These are phyloP conservation scores for Thymelicus lineola DNA, from an alignment of 2,888 invertebrate species.

Conservation along the genomic window DNA sequence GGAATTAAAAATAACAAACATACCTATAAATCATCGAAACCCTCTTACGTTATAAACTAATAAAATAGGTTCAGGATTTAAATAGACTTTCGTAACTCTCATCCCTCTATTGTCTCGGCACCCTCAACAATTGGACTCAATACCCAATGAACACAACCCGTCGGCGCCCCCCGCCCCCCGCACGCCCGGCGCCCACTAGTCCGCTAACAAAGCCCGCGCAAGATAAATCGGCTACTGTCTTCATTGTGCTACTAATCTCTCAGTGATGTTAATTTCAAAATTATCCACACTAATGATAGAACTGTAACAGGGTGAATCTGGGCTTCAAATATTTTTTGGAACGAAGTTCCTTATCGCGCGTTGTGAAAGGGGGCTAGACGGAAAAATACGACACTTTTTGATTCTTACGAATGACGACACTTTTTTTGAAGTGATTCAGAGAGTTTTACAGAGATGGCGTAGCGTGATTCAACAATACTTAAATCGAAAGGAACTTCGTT, in stretches of 20 bases:
- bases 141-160: slow-evolving; percentile 23
- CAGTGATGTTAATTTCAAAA: slow-evolving; percentile 39
- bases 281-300: neutral
- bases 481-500: too few relatives aligned
- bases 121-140: slow-evolving; percentile 34
- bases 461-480: too few relatives aligned
- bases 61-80: slow-evolving; percentile 17
- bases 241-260: slow-evolving; percentile 39
- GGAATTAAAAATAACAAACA: neutral
- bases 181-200: neutral
- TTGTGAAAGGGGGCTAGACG: too few relatives aligned
- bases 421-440: too few relatives aligned
- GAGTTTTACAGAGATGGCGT: too few relatives aligned
- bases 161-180: neutral
- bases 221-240: slow-evolving; percentile 39
- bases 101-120: slow-evolving; percentile 21
- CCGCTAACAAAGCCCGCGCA: slow-evolving; percentile 25
- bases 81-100: slow-evolving; percentile 18
- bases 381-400: too few relatives aligned
- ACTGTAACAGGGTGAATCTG: too few relatives aligned
- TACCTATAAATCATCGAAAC: neutral
- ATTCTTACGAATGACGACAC: too few relatives aligned
- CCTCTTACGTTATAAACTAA: neutral
- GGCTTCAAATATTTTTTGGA: too few relatives aligned
- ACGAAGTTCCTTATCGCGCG: too few relatives aligned